A percentile compares a stretch with the other conserved stretches of the same genome.
Evolutionary conservation across 2,797 vertebrate species (phyloP).

Genomic region (Ataeniobius toweri): DNA sequence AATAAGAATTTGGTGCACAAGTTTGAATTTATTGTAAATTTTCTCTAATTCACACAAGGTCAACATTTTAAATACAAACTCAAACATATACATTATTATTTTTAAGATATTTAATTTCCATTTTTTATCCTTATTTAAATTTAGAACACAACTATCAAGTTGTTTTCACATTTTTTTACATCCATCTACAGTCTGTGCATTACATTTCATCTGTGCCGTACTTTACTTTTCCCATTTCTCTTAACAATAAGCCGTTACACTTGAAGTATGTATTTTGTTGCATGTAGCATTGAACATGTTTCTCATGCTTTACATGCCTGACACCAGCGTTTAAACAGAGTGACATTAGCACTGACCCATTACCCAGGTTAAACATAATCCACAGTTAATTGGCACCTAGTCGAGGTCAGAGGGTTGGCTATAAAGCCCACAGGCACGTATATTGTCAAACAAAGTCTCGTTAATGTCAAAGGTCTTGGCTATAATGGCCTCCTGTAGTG

Average conservation of each 20-base stretch:
- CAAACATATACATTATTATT: too few relatives aligned
- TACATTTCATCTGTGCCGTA: neutral
- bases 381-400: conserved; percentile 84
- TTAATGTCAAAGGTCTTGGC: conserved; percentile 74
- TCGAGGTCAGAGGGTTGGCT: conserved; percentile 69
- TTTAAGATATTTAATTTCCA: too few relatives aligned
- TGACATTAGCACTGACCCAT: conserved; percentile 77
- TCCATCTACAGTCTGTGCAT: neutral
- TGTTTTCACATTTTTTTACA: neutral
- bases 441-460: conserved; percentile 81
- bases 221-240: neutral
- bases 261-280: neutral
- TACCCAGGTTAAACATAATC: conserved; percentile 79
- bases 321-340: conserved; percentile 67
- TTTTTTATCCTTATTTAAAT: neutral
- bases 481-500: conserved; percentile 31
- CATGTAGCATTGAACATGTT: conserved; percentile 16
- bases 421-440: conserved; percentile 74
- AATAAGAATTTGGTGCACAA: too few relatives aligned
- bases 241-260: neutral
- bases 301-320: conserved; percentile 52
- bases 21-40: too few relatives aligned
- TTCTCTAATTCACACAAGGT: too few relatives aligned
- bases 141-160: neutral
- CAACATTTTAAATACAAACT: too few relatives aligned